Percentiles rank a stretch among this genome's conserved stretches.
phyloP scores from a whole-genome alignment of 2,797 vertebrate genomes.

The Melanotaenia parkinsoni region DNA sequence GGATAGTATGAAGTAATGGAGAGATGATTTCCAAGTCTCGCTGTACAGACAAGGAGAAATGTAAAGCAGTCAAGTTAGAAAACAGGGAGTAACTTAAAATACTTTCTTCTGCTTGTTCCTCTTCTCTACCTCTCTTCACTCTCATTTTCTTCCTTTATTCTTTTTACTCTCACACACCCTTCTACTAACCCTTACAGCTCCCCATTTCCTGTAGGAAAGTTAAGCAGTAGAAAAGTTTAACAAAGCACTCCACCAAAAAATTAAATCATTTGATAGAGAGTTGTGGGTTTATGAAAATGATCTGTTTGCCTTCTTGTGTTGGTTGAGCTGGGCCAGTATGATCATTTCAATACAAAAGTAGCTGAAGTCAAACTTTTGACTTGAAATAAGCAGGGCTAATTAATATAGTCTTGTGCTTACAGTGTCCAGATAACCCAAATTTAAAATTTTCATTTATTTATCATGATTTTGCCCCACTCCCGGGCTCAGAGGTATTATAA shows the following conservation, averaged over 20 bases:
- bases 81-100: slow-evolving; percentile 35
- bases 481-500: slow-evolving; percentile 46
- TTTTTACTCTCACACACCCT: slow-evolving; percentile 47
- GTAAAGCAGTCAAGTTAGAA: slow-evolving; percentile 25
- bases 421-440: background rate
- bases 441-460: background rate
- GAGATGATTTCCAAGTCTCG: slow-evolving; percentile 48
- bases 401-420: background rate
- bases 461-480: slow-evolving; percentile 46
- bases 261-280: slow-evolving; percentile 73
- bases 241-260: slow-evolving; percentile 73
- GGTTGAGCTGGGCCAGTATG: slow-evolving; percentile 41
- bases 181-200: slow-evolving; percentile 64
- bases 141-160: slow-evolving; percentile 28
- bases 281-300: slow-evolving; percentile 53
- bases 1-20: slow-evolving; percentile 47
- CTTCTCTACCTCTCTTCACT: slow-evolving; percentile 35
- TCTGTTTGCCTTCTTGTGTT: slow-evolving; percentile 70
- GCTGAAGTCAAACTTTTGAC: background rate
- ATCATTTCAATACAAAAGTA: background rate
- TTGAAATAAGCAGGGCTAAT: background rate
- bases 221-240: slow-evolving; percentile 58
- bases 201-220: slow-evolving; percentile 57
- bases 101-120: slow-evolving; percentile 34
- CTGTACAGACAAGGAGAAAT: slow-evolving; percentile 36